A percentile compares a stretch with the other conserved stretches of the same genome.
phyloP scores from a whole-genome alignment of 2,888 invertebrate species.

The Amiota communis region DNA sequence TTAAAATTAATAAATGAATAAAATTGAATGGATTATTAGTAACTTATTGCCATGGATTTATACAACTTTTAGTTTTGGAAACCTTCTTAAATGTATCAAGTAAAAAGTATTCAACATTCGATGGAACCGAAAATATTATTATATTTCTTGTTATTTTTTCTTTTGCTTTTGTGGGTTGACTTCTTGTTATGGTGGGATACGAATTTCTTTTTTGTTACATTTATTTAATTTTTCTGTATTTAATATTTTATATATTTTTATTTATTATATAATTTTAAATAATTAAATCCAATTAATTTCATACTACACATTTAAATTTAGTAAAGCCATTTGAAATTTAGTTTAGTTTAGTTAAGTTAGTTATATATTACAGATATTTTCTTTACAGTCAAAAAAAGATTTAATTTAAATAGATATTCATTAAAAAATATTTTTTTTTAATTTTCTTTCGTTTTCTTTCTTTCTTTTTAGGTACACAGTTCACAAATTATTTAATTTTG shows the following conservation, averaged over 20 bases:
- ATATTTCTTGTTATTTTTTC: not conserved
- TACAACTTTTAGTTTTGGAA: not conserved
- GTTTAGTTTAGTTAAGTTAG: constrained; percentile 5
- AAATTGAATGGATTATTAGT: no score
- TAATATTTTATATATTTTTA: constrained; percentile 27
- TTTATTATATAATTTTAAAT: constrained; percentile 34
- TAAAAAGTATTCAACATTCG: not conserved
- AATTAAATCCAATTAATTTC: not conserved
- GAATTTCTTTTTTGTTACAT: constrained; percentile 47
- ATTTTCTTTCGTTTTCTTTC: constrained; percentile 28
- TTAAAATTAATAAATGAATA: no score
- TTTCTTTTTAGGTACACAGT: constrained; percentile 61
- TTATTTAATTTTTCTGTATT: constrained; percentile 35
- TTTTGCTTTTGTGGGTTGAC: constrained; percentile 54
- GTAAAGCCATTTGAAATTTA: constrained; percentile 17
- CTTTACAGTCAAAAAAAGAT: constrained; percentile 36
- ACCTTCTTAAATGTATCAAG: no score
- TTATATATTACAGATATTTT: constrained; percentile 51
- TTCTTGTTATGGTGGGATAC: constrained; percentile 61
- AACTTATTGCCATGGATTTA: no score
- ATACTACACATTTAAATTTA: constrained; percentile 34
- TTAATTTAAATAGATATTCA: constrained; percentile 51
- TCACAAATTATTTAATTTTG: constrained; percentile 46
- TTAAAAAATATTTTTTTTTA: constrained; percentile 42
- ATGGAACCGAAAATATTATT: not conserved